These are phyloP conservation scores for Euzophera pinguis DNA, from an alignment of 2,888 invertebrate species.

Conservation along the genomic window DNA sequence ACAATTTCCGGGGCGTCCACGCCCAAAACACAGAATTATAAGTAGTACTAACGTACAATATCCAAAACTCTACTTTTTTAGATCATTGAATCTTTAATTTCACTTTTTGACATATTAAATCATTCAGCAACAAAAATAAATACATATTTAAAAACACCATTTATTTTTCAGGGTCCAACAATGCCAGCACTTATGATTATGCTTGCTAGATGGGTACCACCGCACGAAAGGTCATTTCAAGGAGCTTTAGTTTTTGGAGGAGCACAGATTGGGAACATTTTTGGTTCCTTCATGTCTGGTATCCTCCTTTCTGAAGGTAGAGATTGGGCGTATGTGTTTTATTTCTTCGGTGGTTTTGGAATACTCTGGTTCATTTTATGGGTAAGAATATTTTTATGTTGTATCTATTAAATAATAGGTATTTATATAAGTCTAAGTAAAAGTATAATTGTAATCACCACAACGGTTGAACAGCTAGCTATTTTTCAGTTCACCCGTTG, in stretches of 20 bases:
- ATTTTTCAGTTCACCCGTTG: too few relatives aligned
- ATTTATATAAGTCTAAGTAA: too few relatives aligned
- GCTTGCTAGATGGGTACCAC: constrained; percentile 81
- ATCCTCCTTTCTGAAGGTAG: constrained; percentile 64
- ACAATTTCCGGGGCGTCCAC: too few relatives aligned
- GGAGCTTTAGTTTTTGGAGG: constrained; percentile 82
- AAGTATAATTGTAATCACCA: not conserved
- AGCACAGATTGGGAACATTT: constrained; percentile 78
- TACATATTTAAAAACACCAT: too few relatives aligned
- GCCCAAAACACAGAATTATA: too few relatives aligned
- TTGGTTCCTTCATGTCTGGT: constrained; percentile 76
- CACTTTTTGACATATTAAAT: too few relatives aligned
- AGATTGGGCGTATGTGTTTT: constrained; percentile 80
- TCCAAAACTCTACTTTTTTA: too few relatives aligned
- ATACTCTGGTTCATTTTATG: constrained; percentile 76
- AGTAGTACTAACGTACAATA: too few relatives aligned
- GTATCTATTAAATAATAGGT: not conserved
- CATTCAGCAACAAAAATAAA: too few relatives aligned
- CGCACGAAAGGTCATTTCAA: constrained; percentile 77
- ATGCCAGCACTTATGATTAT: constrained; percentile 84
- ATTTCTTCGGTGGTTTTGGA: constrained; percentile 79
- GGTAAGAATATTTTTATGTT: constrained; percentile 41
- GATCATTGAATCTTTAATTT: too few relatives aligned
- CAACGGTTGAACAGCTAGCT: too few relatives aligned
- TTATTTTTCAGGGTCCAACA: constrained; percentile 81